phyloP scores from a whole-genome alignment of 1,140 invertebrate genomes.

The Zaprionus capensis region DNA sequence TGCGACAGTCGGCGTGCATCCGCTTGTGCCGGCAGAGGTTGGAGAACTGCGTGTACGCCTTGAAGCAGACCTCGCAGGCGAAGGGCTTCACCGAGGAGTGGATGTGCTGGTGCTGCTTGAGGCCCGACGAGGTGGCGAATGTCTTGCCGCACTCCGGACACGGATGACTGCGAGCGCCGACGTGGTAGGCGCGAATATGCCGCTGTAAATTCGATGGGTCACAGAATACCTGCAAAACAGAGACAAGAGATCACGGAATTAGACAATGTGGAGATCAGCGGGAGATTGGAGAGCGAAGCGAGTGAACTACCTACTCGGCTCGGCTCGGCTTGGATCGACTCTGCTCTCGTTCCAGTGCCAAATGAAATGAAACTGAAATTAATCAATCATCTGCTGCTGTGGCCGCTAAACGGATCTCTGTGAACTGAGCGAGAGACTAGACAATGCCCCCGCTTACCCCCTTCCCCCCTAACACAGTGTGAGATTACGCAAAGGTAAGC shows the following conservation, averaged over 20 bases:
- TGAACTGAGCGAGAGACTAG: constrained; percentile 44
- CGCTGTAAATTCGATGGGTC: constrained; percentile 98
- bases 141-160: constrained; percentile 99
- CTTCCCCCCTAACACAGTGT: not conserved
- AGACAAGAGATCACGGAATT: constrained; percentile 38
- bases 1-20: constrained; percentile 97
- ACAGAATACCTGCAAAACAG: constrained; percentile 91
- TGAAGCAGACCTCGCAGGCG: constrained; percentile 95
- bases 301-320: not conserved
- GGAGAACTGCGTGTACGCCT: constrained; percentile 99
- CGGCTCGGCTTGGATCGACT: not conserved
- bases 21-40: constrained; percentile 99
- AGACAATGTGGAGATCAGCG: constrained; percentile 10
- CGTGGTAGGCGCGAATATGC: constrained; percentile 97
- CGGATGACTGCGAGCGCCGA: constrained; percentile 96
- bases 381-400: constrained; percentile 77
- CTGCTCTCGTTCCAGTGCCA: constrained; percentile 62
- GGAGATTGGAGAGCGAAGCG: not conserved
- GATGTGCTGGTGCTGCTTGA: constrained; percentile 99
- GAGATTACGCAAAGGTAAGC: constrained; percentile 74
- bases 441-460: constrained; percentile 47
- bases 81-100: constrained; percentile 99
- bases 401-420: constrained; percentile 72
- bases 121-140: constrained; percentile 97
- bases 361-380: constrained; percentile 83